Evolutionary conservation across 2,113 vertebrate species (phyloP), one percentile per base, ranked within the genome.

Genomic region (Hippocampus abdominalis): DNA sequence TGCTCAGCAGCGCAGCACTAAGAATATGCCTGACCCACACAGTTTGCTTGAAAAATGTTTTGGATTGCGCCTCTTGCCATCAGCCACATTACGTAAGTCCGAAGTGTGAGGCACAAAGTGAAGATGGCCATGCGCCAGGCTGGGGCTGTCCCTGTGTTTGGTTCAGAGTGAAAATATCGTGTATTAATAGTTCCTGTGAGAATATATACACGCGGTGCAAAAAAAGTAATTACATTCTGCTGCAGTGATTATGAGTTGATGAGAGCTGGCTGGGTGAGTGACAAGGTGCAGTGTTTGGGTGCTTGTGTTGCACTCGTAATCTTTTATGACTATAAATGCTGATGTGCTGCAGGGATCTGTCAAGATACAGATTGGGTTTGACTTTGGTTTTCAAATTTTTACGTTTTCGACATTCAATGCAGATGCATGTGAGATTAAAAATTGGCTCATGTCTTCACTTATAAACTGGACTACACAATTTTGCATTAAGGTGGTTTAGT

Each of bases 11-110:
- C 81, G 73, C 71, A 61, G 72, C 77, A 81, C 82, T 79, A 61
- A 81, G 60, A 80, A 85, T 81, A 85, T 76, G 77, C 75, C 84
- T 83, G 84, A 88, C 76, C 77, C 82, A 74, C 82, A 81, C 82
- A 71, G 76, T 84, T 84, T 82, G 66, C 76, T 79, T 67, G 29
- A 75, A 80, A 73, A 84, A 75, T 72, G 69, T 72, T 88, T 77
- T 68, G 77, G 75, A 81, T 82, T 75, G 78, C 61, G 65, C 75
- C 73, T 81, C 78, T 75, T 65, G 80, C 84, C 61, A 81, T 87
- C 82, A 87, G 83, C 81, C 80, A 83, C 68, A 80, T 89, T 88
- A 85, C 78, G 81, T 87, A 87, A 87, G 84, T 54, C 77, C 63
- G 60, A 80, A 82, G 74, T 82, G 82, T 81, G 83, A 88, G 74